Base-by-base conservation (phyloP, 2,888 invertebrate genomes). In the Drosophila quinaria region DNA sequence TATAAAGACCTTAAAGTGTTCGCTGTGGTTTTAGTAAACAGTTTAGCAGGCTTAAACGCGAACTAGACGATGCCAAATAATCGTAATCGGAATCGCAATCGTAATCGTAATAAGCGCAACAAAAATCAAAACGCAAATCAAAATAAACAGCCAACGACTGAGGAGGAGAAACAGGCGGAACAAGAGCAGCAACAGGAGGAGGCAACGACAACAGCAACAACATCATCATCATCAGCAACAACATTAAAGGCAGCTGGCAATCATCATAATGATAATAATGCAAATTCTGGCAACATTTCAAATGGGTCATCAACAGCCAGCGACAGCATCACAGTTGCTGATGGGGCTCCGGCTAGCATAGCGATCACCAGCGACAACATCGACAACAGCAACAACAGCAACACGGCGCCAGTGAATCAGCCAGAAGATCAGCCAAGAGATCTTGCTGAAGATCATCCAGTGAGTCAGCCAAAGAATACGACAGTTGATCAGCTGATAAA, bases 11-110 rank as follows among this genome's bases (percentile, higher is more conserved):
- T 55, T 59, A 17, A 37, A 68, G 81, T 62, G 72, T 54, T 61
- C 54, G 39, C 51, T 54, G 39, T 33, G 22, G 13, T 59, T 41
- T 37, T 60, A 41, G 60, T 29, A 50, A 44, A 22, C 17, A 74
- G 75, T 74, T 74, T 68, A 56, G 15, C 63, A 62, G 70, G 60
- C 70, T 74, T 35, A 49, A 68, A 68, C 52, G 44, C 80, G 72
- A 74, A 67, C 11, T 75, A 74, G 84, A 91, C 87, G 78, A 90
- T 92, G 92, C 92, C 91, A 63, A 91, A 90, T 78, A 85, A 91
- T 68, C 89, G 88, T 54, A 90, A 89, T 75, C 89, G 89, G 37
- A 90, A 90, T 76, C 90, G 82, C 59, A 86, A 88, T 71, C 86
- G 88, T 66, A 89, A 87, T 68, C 89, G 90, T 61, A 90, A 88